Evolutionary conservation across 2,113 vertebrate species (phyloP), one percentile per base, ranked within the genome.

Genomic region (Ivindomyrus marchei): DNA sequence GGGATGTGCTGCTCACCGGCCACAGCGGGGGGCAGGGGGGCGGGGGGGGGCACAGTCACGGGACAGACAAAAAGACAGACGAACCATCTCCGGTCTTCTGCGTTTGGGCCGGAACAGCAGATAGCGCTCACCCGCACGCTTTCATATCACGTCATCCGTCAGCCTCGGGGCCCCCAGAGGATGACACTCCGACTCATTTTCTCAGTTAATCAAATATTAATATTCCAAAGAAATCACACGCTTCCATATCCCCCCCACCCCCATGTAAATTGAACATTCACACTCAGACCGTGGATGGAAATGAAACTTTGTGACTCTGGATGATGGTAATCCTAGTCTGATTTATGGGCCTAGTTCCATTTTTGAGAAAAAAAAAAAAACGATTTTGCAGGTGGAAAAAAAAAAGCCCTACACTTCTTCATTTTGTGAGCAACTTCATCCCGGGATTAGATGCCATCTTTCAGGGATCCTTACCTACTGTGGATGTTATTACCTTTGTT

Each of bases 391-490:
- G n/a, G 62, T 66, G 21, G 31, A 31, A 13, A 53, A 5, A 36
- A 53, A 87, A 24, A 49, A 11, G n/a, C 17, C 13, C 17, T 39
- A 27, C 31, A 9, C 7, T 21, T 53, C 13, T 56, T 87, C 11
- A 87, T 87, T 53, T 53, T 36, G 50, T 52, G 85, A 87, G 85
- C 85, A 56, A 87, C 39, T 87, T 87, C 85, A 53, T 52, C 6
- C 85, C 31, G 85, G 85, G 31, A 53, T 52, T 87, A 87, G 31
- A 87, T 9, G 42, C 17, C 42, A 39, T 53, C 85, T 52, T 36
- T 87, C 27, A 56, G 27, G n/a, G 83, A 85, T 24, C 85, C 17
- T 50, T 27, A 36, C 88, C 50, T 88, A 10, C 56, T 88, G 39
- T 27, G 36, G 42, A 47, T 39, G 21, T 89, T 88, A 66, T 88